Evolutionary conservation across 1,140 invertebrate species (phyloP), one percentile per base, ranked within the genome.

Genomic region (Wasmannia auropunctata): DNA sequence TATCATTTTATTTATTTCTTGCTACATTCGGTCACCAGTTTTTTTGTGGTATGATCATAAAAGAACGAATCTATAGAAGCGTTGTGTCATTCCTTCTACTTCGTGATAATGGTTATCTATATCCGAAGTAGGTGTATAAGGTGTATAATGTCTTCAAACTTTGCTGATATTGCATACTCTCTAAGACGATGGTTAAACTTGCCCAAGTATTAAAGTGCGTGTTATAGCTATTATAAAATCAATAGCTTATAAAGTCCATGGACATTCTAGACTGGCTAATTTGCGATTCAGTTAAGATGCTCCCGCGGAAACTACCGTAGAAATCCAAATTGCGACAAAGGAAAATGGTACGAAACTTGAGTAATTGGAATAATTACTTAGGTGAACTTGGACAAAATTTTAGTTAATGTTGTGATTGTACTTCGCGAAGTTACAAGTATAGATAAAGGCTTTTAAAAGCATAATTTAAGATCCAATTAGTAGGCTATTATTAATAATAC

Each of bases 321-420:
- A 83, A 83, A 79, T 79, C 54, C 76, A 65, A 65, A 83, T 83
- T 83, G 51, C 74, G 37, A 14, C 22, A n/a, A 74, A 72, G 28
- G 37, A 81, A 81, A 81, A 72, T 74, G 37, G 67, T 25, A 58
- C 51, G n/a, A 83, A 58, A 72, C 51, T 83, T 58, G 40, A 83
- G 67, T 58, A 83, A 83, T 83, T 46, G 37, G 37, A 31, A 58
- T 83, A 83, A 83, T 83, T 83, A 81, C 67, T 56, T 83, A 22
- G 25, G 69, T 54, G n/a, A 74, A 83, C 67, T 83, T 74, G 11
- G 37, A 58, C 25, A 11, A 34, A 83, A 58, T 83, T 81, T 72
- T 54, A 83, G 25, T 74, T 22, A 40, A n/a, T 81, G 67, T 81
- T 83, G 14, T 25, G 25, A 81, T 72, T 72, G 19, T 74, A 25